Evolutionary conservation across 2,113 vertebrate genomes (phyloP).

Genomic region (Sebastes fasciatus): DNA sequence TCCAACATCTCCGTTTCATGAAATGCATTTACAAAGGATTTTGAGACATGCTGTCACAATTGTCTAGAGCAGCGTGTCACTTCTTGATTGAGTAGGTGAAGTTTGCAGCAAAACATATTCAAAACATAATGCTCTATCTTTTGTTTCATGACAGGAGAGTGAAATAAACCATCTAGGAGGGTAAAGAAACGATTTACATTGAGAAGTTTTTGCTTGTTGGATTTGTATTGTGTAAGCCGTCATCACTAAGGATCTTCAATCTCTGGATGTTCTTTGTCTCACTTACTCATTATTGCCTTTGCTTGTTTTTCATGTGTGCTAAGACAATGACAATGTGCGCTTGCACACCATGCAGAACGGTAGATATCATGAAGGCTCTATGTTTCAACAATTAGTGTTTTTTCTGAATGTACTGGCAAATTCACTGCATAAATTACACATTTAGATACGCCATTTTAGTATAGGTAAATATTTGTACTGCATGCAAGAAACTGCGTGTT

Average conservation of each 20-base stretch:
- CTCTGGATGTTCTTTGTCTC: no score
- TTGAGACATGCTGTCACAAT: slow-evolving; percentile 4
- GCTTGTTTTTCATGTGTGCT: no score
- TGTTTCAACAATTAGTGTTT: neutral
- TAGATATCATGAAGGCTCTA: neutral
- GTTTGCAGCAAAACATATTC: neutral
- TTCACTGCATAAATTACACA: neutral
- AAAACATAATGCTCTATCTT: neutral
- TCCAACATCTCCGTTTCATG: neutral
- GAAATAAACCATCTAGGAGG: neutral
- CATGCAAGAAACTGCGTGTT: no score
- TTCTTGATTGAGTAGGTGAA: neutral
- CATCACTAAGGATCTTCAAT: no score
- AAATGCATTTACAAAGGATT: slow-evolving; percentile 4
- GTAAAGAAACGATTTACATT: neutral
- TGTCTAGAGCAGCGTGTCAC: neutral
- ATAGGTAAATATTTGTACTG: no score
- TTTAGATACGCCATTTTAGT: neutral
- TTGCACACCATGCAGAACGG: neutral
- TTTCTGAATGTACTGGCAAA: neutral
- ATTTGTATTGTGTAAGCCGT: no score
- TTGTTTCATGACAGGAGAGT: neutral
- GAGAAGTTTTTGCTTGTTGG: neutral
- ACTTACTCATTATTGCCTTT: no score
- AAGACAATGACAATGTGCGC: no score